Conservation (phyloP, 2,888 invertebrate species). For the Archaeoteleia sp. region DNA sequence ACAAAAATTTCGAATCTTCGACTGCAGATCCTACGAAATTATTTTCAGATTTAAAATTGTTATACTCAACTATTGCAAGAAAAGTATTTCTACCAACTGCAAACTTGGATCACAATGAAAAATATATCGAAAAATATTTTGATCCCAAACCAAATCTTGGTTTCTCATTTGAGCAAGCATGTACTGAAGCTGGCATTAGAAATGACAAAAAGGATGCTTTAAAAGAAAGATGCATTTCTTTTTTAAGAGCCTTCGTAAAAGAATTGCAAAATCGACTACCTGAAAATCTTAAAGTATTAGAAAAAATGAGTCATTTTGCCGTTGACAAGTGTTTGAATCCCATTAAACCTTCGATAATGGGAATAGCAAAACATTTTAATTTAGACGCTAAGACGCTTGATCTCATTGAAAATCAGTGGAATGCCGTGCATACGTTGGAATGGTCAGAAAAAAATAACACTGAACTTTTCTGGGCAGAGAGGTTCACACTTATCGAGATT, state of each 20-base stretch:
- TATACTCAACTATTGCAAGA: slow-evolving; percentile 18
- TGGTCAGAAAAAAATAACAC: neutral
- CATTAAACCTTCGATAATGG: neutral
- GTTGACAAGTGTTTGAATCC: slow-evolving; percentile 2
- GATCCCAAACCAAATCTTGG: neutral
- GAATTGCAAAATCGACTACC: neutral
- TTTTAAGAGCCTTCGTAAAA: no score
- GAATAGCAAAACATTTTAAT: slow-evolving; percentile 2
- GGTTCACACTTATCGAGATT: neutral
- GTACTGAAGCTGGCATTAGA: neutral
- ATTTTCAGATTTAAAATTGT: slow-evolving; percentile 25
- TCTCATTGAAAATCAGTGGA: neutral
- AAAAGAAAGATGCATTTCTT: slow-evolving; percentile 2
- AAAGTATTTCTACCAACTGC: slow-evolving; percentile 15
- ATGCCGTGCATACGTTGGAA: neutral
- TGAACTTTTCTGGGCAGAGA: slow-evolving; percentile 1
- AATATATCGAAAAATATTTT: neutral
- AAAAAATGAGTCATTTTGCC: neutral
- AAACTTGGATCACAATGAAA: neutral
- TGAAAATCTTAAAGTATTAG: neutral
- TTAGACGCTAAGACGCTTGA: neutral
- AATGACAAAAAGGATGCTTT: neutral
- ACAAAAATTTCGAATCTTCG: slow-evolving; percentile 41
- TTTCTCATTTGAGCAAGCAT: slow-evolving; percentile 1
- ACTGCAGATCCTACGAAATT: slow-evolving; percentile 41